A percentile compares a stretch with the other conserved stretches of the same genome.
These are phyloP conservation scores for Apotomis turbidana DNA, from an alignment of 2,888 invertebrate species.

Conservation along the genomic window DNA sequence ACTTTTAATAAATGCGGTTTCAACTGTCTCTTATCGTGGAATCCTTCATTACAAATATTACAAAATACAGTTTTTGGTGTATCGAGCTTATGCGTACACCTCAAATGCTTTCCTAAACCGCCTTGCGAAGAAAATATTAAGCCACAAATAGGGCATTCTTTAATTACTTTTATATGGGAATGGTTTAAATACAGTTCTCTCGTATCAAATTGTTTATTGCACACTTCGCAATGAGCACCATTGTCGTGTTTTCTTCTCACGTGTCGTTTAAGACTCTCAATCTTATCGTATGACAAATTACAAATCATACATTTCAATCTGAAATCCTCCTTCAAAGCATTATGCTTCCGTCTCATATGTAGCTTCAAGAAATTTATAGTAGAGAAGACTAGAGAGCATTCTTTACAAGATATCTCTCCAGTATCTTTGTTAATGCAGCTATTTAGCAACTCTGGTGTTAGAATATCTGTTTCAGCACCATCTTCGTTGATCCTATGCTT, in stretches of 20 bases:
- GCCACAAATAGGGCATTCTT: slow-evolving; percentile 72
- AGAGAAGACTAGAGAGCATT: slow-evolving; percentile 73
- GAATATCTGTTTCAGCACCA: slow-evolving; percentile 46
- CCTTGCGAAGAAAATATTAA: slow-evolving; percentile 71
- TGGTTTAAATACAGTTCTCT: slow-evolving; percentile 68
- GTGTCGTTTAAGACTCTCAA: slow-evolving; percentile 76
- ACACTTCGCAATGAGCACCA: slow-evolving; percentile 68
- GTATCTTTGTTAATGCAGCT: slow-evolving; percentile 60
- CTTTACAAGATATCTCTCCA: slow-evolving; percentile 70
- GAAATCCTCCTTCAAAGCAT: slow-evolving; percentile 69
- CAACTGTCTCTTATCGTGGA: slow-evolving; percentile 68
- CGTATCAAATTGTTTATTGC: slow-evolving; percentile 70
- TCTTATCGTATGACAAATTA: slow-evolving; percentile 74
- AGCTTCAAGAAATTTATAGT: slow-evolving; percentile 69
- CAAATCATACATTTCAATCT: slow-evolving; percentile 74
- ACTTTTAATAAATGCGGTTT: slow-evolving; percentile 72
- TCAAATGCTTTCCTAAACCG: slow-evolving; percentile 70
- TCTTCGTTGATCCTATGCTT: slow-evolving; percentile 68
- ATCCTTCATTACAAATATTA: slow-evolving; percentile 70
- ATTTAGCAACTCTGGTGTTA: slow-evolving; percentile 51
- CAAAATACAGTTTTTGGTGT: slow-evolving; percentile 70
- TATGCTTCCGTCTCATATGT: slow-evolving; percentile 76
- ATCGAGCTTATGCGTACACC: slow-evolving; percentile 72
- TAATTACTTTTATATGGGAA: slow-evolving; percentile 66
- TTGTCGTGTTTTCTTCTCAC: slow-evolving; percentile 71